A percentile compares a stretch with the other conserved stretches of the same genome.
phyloP scores from a whole-genome alignment of 2,113 vertebrate genomes.

The Oreochromis tanganicae region DNA sequence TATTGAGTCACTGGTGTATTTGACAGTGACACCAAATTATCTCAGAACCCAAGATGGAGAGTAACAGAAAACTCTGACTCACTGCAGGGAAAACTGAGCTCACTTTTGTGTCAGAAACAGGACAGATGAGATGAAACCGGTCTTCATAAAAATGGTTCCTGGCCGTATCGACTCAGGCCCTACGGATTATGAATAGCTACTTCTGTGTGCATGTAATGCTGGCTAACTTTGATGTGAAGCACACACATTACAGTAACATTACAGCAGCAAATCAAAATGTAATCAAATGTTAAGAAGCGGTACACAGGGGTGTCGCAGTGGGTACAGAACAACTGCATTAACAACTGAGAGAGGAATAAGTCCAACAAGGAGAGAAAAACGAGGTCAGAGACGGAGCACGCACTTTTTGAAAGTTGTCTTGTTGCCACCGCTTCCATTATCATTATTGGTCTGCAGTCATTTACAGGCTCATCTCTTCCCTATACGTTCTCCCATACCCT shows the following conservation, averaged over 20 bases:
- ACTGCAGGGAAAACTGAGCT: neutral
- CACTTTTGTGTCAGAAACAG: neutral
- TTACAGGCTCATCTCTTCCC: constrained; percentile 43
- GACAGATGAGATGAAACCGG: neutral
- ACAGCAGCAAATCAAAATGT: neutral
- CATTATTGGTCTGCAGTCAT: constrained; percentile 63
- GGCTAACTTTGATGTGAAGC: neutral
- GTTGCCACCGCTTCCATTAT: constrained; percentile 66
- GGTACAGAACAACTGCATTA: neutral
- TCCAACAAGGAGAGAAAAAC: constrained; percentile 2
- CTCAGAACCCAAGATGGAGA: neutral
- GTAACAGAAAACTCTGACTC: constrained; percentile 29
- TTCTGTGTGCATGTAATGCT: neutral
- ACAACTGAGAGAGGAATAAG: neutral
- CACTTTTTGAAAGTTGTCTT: constrained; percentile 55
- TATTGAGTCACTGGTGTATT: constrained; percentile 12
- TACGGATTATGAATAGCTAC: neutral
- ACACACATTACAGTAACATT: neutral
- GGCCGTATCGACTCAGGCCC: neutral
- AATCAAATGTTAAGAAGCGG: neutral
- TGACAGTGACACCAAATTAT: neutral
- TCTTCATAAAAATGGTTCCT: neutral
- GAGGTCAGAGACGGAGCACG: neutral
- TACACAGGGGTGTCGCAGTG: neutral
- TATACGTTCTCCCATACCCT: constrained; percentile 28